Evolutionary conservation across 2,797 vertebrate genomes (phyloP).

Genomic region (Paguma larvata): DNA sequence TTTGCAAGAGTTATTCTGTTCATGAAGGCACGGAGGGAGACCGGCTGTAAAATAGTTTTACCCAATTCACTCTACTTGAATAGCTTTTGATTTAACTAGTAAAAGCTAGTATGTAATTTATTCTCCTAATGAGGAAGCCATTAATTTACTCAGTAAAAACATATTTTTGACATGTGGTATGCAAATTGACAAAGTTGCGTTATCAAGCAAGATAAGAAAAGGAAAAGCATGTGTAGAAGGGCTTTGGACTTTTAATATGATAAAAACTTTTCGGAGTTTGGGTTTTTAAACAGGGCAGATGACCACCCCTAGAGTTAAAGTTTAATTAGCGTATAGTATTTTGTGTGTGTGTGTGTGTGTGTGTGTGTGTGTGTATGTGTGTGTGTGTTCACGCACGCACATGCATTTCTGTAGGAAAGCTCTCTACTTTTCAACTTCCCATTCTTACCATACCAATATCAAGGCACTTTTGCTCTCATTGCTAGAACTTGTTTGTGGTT

Average conservation of each 20-base stretch:
- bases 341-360: no score
- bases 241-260: neutral
- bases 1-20: neutral
- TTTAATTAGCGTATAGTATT: neutral
- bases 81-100: conserved; percentile 4
- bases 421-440: neutral
- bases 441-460: neutral
- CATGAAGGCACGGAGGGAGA: neutral
- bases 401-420: neutral
- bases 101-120: neutral
- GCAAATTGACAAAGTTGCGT: conserved; percentile 3
- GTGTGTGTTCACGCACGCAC: neutral
- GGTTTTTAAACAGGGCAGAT: neutral
- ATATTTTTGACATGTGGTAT: neutral
- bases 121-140: neutral
- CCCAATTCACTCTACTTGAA: neutral
- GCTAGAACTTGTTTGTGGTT: neutral
- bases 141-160: conserved; percentile 18
- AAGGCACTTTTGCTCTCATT: neutral
- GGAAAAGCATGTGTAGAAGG: neutral
- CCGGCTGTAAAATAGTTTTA: neutral
- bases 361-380: neutral
- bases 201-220: neutral
- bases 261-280: neutral
- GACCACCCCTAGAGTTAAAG: neutral